Conservation (phyloP, 2,797 vertebrate genomes). For the Tangara arthus region DNA sequence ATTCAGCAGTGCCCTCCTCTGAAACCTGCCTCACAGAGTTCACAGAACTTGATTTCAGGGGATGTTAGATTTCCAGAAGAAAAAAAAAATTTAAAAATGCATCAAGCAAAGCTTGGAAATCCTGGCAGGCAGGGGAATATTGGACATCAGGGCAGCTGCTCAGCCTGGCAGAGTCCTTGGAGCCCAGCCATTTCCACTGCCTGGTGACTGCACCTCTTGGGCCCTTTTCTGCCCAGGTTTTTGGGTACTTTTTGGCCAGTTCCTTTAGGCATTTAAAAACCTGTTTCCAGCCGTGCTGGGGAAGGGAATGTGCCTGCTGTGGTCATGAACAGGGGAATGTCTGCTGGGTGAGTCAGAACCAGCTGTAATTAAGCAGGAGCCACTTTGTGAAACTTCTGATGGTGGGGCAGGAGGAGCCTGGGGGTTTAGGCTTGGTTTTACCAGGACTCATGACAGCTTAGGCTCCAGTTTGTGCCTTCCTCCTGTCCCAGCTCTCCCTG, state of each 20-base stretch:
- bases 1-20: constrained; percentile 51
- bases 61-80: neutral
- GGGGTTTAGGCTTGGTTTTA: neutral
- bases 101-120: neutral
- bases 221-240: neutral
- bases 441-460: neutral
- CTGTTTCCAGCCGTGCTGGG: neutral
- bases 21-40: constrained; percentile 20
- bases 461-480: neutral
- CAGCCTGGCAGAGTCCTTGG: neutral
- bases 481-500: neutral
- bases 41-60: neutral
- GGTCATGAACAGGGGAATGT: neutral
- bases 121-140: neutral
- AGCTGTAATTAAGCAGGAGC: neutral
- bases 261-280: neutral
- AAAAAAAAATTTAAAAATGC: neutral
- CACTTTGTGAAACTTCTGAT: rapidly evolving
- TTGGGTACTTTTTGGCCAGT: neutral
- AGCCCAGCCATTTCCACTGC: neutral
- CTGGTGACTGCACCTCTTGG: neutral
- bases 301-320: neutral
- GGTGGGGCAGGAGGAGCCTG: neutral
- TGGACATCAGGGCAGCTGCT: neutral
- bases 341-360: neutral